Conservation (phyloP, 1,140 invertebrate genomes). For the Aphis gossypii region DNA sequence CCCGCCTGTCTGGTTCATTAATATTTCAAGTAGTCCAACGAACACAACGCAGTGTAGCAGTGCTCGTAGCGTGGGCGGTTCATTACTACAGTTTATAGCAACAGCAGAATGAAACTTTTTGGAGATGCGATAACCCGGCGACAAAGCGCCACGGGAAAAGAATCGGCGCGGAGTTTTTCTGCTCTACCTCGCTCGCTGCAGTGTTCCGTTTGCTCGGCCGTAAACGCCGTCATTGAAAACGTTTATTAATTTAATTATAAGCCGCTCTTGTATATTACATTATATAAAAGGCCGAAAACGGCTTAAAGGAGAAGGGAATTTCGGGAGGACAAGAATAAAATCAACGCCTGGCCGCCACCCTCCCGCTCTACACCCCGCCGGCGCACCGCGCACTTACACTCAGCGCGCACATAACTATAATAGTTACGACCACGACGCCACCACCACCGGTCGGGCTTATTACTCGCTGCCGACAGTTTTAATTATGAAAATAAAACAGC, state of each 20-base stretch:
- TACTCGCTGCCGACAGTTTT: not conserved
- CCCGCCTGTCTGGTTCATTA: conserved; percentile 14
- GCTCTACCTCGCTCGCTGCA: not conserved
- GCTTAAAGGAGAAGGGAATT: not conserved
- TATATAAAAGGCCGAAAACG: not conserved
- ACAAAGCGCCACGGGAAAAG: not conserved
- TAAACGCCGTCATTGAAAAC: conserved; percentile 39
- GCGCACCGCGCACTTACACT: not conserved
- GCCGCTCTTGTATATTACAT: not conserved
- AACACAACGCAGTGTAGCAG: not conserved
- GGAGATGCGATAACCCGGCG: not conserved
- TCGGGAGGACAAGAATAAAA: not conserved
- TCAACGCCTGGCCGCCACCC: not conserved
- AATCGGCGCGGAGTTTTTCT: not conserved
- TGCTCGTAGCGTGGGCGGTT: not conserved
- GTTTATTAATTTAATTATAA: conserved; percentile 55
- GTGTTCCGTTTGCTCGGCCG: not conserved
- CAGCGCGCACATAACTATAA: not conserved
- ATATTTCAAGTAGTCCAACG: not conserved
- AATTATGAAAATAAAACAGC: not conserved
- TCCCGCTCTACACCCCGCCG: too few species aligned
- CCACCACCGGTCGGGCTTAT: not conserved
- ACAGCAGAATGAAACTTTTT: not conserved
- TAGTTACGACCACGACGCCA: not conserved
- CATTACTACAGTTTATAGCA: not conserved